Conservation (phyloP, 2,113 vertebrate genomes). For the Istiophorus platypterus region DNA sequence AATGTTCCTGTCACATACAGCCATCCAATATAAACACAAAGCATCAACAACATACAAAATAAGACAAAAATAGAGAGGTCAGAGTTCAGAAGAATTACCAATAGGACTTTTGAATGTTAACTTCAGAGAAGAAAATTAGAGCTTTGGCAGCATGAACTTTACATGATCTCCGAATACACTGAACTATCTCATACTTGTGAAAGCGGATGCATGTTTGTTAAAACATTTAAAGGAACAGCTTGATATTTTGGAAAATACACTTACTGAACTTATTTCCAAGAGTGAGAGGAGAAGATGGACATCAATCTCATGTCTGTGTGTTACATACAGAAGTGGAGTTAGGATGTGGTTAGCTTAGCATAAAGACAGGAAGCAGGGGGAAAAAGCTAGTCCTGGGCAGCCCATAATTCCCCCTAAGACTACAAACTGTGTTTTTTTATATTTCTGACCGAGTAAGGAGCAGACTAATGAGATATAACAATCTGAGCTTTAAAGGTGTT, state of each 20-base stretch:
- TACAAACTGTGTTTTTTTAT: too few species aligned
- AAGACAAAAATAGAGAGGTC: not conserved
- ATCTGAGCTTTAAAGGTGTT: not conserved
- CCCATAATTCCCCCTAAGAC: too few species aligned
- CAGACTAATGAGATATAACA: not conserved
- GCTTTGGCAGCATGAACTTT: not conserved
- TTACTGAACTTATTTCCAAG: not conserved
- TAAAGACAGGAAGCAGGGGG: not conserved
- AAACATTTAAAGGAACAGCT: not conserved
- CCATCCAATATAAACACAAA: not conserved
- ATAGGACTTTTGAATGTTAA: not conserved
- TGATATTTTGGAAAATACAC: not conserved
- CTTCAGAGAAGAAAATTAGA: not conserved
- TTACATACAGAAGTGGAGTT: not conserved
- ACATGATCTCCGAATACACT: not conserved
- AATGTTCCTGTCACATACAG: not conserved
- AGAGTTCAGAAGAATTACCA: not conserved
- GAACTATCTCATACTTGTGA: not conserved
- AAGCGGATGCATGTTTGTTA: slow-evolving; percentile 1
- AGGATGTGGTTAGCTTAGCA: not conserved
- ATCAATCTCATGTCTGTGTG: not conserved
- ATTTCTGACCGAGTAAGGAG: not conserved
- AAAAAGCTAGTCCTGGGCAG: too few species aligned
- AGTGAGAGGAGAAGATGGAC: not conserved
- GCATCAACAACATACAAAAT: not conserved